Percentiles rank a stretch among this genome's conserved stretches.
phyloP scores from a whole-genome alignment of 1,140 invertebrate species.

The Drosophila triauraria region DNA sequence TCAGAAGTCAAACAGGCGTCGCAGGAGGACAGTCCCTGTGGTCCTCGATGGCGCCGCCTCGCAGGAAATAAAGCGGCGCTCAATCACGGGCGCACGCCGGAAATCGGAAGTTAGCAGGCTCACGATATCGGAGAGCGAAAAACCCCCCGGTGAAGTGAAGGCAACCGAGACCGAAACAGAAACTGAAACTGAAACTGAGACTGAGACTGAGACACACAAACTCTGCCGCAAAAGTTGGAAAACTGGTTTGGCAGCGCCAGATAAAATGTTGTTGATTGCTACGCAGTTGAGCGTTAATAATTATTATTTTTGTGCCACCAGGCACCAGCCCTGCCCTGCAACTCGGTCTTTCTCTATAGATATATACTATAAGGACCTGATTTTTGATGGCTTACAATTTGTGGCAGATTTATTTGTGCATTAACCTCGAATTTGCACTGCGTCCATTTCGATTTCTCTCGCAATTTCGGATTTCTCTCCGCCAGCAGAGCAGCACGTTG shows the following conservation, averaged over 20 bases:
- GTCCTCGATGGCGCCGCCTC: conserved; percentile 57
- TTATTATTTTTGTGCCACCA: conserved; percentile 65
- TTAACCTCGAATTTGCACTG: conserved; percentile 81
- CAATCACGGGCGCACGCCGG: conserved; percentile 74
- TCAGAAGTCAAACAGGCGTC: conserved; percentile 53
- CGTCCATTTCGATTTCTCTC: conserved; percentile 58
- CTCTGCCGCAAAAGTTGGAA: conserved; percentile 46
- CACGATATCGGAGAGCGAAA: conserved; percentile 62
- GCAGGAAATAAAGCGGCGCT: conserved; percentile 77
- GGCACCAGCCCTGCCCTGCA: not conserved
- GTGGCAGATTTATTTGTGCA: conserved; percentile 83
- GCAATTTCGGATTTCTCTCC: conserved; percentile 8
- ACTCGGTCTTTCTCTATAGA: not conserved
- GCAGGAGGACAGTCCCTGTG: conserved; percentile 36
- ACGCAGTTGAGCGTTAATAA: conserved; percentile 81
- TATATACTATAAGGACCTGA: conserved; percentile 15
- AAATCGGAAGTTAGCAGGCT: conserved; percentile 82
- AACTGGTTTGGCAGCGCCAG: conserved; percentile 61
- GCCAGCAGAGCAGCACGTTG: conserved; percentile 10
- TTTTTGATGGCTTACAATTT: conserved; percentile 78
- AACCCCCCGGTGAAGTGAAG: conserved; percentile 2
- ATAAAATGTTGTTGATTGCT: conserved; percentile 83
- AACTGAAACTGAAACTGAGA: conserved; percentile 12
- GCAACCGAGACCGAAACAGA: conserved; percentile 24
- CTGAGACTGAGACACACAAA: conserved; percentile 44